These are phyloP conservation scores for Adelges cooleyi DNA, from an alignment of 1,140 invertebrate genomes.

Conservation along the genomic window DNA sequence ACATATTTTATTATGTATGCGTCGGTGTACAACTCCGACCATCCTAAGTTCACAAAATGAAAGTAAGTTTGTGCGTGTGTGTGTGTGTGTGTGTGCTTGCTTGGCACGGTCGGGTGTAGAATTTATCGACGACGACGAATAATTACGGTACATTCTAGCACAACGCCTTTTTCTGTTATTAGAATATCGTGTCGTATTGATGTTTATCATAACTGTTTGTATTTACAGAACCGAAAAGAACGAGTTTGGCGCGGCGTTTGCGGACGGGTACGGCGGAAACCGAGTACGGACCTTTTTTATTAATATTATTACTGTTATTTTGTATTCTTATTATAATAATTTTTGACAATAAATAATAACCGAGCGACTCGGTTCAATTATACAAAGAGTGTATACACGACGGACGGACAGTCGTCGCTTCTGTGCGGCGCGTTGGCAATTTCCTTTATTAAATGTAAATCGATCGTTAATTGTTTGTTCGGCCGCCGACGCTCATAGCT, in stretches of 20 bases:
- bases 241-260: too few species aligned
- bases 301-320: constrained; percentile 15
- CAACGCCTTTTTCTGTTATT: too few species aligned
- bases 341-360: constrained; percentile 29
- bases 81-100: background rate
- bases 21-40: background rate
- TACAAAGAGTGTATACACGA: constrained; percentile 4
- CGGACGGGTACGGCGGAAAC: too few species aligned
- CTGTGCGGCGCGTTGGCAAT: constrained; percentile 12
- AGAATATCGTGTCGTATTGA: too few species aligned
- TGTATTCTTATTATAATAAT: constrained; percentile 4
- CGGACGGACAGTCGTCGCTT: background rate
- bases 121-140: constrained; percentile 14
- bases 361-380: constrained; percentile 15
- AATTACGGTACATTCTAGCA: constrained; percentile 22
- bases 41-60: constrained; percentile 26
- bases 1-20: background rate
- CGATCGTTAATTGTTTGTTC: constrained; percentile 29
- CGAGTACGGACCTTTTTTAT: background rate
- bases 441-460: constrained; percentile 29
- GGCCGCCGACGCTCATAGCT: constrained; percentile 20
- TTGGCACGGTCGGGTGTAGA: background rate
- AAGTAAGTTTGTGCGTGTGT: background rate
- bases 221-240: too few species aligned
- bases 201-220: too few species aligned